Conservation (phyloP, 2,888 invertebrate genomes). For the Ischnus inquisitorius region DNA sequence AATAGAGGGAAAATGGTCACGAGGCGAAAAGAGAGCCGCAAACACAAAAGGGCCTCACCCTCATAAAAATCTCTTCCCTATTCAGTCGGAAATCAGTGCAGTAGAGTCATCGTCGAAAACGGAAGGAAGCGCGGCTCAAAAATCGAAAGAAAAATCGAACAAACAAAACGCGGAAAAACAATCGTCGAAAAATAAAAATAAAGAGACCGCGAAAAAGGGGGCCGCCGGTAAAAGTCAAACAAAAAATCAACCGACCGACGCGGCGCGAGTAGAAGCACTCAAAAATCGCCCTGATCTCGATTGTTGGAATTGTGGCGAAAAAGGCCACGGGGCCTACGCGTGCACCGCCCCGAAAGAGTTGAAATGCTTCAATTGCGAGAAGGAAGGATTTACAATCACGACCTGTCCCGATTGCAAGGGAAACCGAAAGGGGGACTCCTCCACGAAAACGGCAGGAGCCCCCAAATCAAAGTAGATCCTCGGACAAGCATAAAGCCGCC, state of each 20-base stretch:
- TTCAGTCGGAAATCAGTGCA: neutral
- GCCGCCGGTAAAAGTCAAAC: too few species aligned
- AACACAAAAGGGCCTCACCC: neutral
- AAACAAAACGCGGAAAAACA: neutral
- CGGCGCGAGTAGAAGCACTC: neutral
- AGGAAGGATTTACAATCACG: neutral
- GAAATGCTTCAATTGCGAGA: neutral
- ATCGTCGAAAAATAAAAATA: neutral
- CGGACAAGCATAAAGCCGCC: neutral
- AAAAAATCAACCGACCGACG: too few species aligned
- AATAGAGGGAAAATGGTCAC: constrained; percentile 1
- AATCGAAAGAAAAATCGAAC: neutral
- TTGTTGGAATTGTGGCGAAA: constrained; percentile 19
- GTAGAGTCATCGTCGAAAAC: neutral
- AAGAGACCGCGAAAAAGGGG: too few species aligned
- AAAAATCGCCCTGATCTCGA: neutral
- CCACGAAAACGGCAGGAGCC: neutral
- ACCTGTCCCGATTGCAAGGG: neutral
- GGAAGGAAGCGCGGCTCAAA: neutral
- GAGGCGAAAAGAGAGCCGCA: neutral
- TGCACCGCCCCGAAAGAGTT: neutral
- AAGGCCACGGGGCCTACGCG: neutral
- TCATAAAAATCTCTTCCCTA: neutral
- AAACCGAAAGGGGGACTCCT: too few species aligned
- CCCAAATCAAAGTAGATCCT: neutral